These are phyloP conservation scores for Pipistrellus kuhlii DNA, from an alignment of 2,797 vertebrate species.

Conservation along the genomic window DNA sequence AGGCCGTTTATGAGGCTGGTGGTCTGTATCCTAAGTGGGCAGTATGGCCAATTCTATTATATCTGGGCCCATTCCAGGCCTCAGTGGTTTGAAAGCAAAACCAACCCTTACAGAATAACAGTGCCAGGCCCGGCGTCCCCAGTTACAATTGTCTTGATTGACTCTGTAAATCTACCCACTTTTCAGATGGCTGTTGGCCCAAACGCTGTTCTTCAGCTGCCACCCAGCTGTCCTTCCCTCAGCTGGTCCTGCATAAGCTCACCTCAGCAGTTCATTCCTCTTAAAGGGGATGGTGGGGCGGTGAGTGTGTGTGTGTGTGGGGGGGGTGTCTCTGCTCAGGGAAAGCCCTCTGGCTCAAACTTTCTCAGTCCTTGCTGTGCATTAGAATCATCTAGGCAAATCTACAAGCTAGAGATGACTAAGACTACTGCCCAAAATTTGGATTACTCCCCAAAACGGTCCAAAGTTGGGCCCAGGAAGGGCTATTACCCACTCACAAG, in stretches of 20 bases:
- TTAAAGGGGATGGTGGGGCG: neutral
- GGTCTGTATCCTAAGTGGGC: conserved; percentile 52
- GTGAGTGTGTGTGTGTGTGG: neutral
- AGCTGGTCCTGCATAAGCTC: neutral
- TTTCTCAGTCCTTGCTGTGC: neutral
- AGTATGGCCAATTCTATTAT: conserved; percentile 41
- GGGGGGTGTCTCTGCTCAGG: neutral
- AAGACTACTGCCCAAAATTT: neutral
- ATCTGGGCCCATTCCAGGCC: conserved; percentile 68
- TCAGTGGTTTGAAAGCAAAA: conserved; percentile 20
- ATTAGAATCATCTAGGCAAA: neutral
- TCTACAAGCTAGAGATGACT: neutral
- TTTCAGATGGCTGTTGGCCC: neutral
- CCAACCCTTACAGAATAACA: neutral
- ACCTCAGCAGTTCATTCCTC: rapidly evolving
- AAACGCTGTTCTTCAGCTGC: neutral
- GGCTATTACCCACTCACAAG: rapidly evolving
- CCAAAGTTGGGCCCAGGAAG: neutral
- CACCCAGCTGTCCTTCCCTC: neutral
- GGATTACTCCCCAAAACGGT: neutral
- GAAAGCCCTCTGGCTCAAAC: too few species aligned
- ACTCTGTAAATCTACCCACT: neutral
- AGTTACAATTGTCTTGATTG: neutral
- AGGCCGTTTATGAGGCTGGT: conserved; percentile 66
- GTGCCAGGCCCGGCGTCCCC: neutral